Percentiles rank a stretch among this genome's conserved stretches.
These are phyloP conservation scores for Babyrousa celebensis DNA, from an alignment of 2,797 vertebrate species.

Conservation along the genomic window DNA sequence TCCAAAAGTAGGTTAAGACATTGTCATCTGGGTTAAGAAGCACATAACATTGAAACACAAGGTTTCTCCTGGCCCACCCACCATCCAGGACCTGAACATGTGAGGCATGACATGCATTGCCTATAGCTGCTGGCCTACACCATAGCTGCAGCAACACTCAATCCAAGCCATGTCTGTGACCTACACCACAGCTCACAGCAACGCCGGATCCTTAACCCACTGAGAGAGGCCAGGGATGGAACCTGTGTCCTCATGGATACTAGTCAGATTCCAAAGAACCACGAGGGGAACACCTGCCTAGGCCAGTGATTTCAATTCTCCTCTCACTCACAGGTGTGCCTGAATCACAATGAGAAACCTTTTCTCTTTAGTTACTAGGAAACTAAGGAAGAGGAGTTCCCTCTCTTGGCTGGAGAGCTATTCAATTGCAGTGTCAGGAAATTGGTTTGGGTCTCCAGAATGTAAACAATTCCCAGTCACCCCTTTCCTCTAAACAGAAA, in stretches of 20 bases:
- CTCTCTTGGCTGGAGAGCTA: slow-evolving; percentile 23
- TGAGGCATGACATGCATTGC: neutral
- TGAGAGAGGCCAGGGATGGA: too few species aligned
- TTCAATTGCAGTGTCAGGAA: slow-evolving; percentile 5
- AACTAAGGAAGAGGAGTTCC: neutral
- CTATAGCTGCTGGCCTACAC: too few species aligned
- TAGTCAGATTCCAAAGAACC: too few species aligned
- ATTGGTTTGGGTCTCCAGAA: slow-evolving; percentile 3
- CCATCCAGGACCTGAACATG: neutral
- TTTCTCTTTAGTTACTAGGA: neutral
- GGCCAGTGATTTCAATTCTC: neutral
- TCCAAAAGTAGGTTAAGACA: neutral
- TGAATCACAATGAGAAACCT: neutral
- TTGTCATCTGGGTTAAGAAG: slow-evolving; percentile 33
- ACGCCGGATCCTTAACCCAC: too few species aligned
- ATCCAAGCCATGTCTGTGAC: too few species aligned
- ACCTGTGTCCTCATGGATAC: too few species aligned
- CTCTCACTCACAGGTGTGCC: neutral
- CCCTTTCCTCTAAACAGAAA: neutral
- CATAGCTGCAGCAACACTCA: too few species aligned
- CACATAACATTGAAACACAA: neutral
- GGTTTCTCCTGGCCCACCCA: neutral
- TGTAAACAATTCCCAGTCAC: neutral
- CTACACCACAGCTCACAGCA: too few species aligned
- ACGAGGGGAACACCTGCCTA: too few species aligned